These are phyloP conservation scores for Hemistola chrysoprasaria DNA, from an alignment of 2,888 invertebrate species.

Conservation along the genomic window DNA sequence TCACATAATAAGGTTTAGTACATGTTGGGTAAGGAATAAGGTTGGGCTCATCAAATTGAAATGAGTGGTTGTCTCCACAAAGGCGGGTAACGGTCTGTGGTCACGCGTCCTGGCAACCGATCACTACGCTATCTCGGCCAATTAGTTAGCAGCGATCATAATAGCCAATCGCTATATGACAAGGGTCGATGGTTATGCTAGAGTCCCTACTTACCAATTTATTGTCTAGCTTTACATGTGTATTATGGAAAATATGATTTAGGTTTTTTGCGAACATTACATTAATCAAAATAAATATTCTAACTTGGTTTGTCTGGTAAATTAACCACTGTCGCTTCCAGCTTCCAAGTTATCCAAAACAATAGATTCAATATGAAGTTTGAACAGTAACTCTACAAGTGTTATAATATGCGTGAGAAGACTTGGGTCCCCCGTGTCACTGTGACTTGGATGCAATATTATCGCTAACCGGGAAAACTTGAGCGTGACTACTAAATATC, in stretches of 20 bases:
- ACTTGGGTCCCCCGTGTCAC: neutral
- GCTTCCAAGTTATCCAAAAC: no score
- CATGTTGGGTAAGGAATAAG: constrained; percentile 34
- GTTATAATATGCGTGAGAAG: no score
- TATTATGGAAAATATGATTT: no score
- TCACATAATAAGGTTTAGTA: constrained; percentile 33
- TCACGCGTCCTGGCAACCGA: constrained; percentile 48
- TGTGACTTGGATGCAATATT: constrained; percentile 41
- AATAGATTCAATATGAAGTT: no score
- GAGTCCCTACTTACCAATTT: constrained; percentile 9
- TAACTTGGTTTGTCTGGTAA: no score
- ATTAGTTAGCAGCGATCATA: constrained; percentile 31
- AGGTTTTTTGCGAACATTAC: no score
- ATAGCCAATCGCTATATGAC: constrained; percentile 28
- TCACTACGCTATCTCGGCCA: constrained; percentile 26
- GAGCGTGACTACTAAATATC: constrained; percentile 51
- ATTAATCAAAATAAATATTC: no score
- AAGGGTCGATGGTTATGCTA: constrained; percentile 20
- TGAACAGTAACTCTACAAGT: no score
- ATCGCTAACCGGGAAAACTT: constrained; percentile 51
- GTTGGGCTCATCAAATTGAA: constrained; percentile 50
- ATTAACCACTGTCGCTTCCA: no score
- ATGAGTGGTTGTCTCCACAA: constrained; percentile 46
- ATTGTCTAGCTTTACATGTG: constrained; percentile 1
- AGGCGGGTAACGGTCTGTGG: constrained; percentile 45